These are phyloP conservation scores for Torymus auratus DNA, from an alignment of 2,888 invertebrate genomes.

Conservation along the genomic window DNA sequence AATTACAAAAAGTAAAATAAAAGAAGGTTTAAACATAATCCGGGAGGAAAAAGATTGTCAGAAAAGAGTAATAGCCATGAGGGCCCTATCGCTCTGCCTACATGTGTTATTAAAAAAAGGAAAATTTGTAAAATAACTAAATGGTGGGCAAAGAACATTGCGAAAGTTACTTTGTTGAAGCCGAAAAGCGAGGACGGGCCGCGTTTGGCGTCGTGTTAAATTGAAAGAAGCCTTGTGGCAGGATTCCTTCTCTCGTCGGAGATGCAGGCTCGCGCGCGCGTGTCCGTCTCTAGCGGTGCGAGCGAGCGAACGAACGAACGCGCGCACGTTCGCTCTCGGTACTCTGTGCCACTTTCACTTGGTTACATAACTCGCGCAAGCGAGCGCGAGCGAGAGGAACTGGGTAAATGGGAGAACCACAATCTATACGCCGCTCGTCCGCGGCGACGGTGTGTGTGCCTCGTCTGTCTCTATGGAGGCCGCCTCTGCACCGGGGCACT, in stretches of 20 bases:
- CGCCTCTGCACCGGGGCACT: no score
- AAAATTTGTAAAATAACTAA: no score
- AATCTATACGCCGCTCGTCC: conserved; percentile 68
- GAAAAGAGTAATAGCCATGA: no score
- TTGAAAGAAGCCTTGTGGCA: conserved; percentile 3
- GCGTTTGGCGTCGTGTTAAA: conserved; percentile 38
- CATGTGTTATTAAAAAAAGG: no score
- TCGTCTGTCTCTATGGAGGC: no score
- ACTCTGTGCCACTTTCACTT: conserved; percentile 76
- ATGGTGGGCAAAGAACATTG: no score
- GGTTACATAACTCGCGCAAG: conserved; percentile 73
- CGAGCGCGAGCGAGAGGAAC: conserved; percentile 70
- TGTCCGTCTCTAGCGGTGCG: conserved; percentile 60
- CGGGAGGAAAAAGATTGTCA: no score
- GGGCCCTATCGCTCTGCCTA: no score
- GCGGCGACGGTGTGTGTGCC: conserved; percentile 45
- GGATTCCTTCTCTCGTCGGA: conserved; percentile 8
- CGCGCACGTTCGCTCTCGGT: conserved; percentile 59
- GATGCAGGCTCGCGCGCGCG: conserved; percentile 47
- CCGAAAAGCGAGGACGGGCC: background rate
- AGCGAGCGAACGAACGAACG: conserved; percentile 34
- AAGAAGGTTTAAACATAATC: no score
- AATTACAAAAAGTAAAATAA: no score
- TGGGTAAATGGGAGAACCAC: conserved; percentile 77
- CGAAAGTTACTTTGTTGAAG: no score